Base-by-base conservation (phyloP, 2,113 vertebrate species). In the Amia ocellicauda region DNA sequence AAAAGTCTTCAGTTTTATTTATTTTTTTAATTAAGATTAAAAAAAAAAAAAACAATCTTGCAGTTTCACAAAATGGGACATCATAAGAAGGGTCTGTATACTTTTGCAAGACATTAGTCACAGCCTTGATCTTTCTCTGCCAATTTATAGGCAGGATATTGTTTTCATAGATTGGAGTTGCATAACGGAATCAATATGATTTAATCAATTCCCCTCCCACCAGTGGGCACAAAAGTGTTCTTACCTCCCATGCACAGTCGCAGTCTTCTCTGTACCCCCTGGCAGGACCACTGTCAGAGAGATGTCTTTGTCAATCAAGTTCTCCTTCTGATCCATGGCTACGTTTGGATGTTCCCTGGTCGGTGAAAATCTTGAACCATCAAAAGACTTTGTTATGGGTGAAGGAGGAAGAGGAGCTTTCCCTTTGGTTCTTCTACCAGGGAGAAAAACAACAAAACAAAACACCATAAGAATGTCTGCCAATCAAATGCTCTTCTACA, bases 331-430 rank as follows among this genome's bases (percentile, higher is more conserved):
- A 49, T 98, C 96, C 93, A 94, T 96, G 64, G 73, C 74, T 50
- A 84, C 72, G 61, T 69, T 71, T 63, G 74, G 69, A 55, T 78
- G 27, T 55, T 88, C 83, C 70, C 83, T 62, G 68, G 84, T 86
- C 78, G 85, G 88, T 67, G 88, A 79, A 55, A 78, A 80, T 1
- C 79, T 74, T 63, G 85, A 77, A 65, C 79, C 75, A 62, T 85
- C 80, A 74, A 70, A 4, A 7, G 65, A 69, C 71, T 86, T 90
- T 67, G 78, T 72, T 69, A 85, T 80, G 31, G 64, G 76, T n/a
- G n/a, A n/a, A 45, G 97, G 94, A 60, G 96, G 95, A 73, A 85
- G 86, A 0, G 96, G 94, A 16, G 94, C 96, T 85, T 94, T 96
- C 70, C 85, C 88, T 85, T 95, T 94, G 65, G 84, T 78, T 72